Evolutionary conservation across 2,888 invertebrate genomes (phyloP).

Genomic region (Microdon myrmicae): DNA sequence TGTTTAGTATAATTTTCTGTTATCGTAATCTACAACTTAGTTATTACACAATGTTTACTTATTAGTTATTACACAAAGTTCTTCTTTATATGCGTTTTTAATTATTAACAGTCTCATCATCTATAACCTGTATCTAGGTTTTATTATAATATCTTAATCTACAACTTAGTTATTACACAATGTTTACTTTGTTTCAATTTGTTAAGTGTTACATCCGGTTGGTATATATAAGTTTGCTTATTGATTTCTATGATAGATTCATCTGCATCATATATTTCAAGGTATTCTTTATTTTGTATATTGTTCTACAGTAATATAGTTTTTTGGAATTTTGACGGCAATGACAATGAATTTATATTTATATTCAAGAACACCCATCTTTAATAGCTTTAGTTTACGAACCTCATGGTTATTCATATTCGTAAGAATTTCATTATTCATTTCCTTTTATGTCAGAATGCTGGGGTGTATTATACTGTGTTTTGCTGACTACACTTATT

Average conservation of each 20-base stretch:
- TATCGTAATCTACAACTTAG: slow-evolving; percentile 7
- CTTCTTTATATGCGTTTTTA: slow-evolving; percentile 7
- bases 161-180: slow-evolving; percentile 10
- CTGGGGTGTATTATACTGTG: slow-evolving; percentile 33
- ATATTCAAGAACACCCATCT: slow-evolving; percentile 21
- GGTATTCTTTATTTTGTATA: slow-evolving; percentile 4
- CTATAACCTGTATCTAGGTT: slow-evolving; percentile 15
- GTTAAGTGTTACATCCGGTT: slow-evolving; percentile 4
- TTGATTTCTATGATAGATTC: slow-evolving; percentile 19
- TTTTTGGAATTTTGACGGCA: slow-evolving; percentile 12
- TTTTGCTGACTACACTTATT: slow-evolving; percentile 31
- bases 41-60: too few species aligned
- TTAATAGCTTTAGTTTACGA: slow-evolving; percentile 18
- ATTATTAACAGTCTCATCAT: slow-evolving; percentile 7
- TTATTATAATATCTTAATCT: slow-evolving; percentile 14
- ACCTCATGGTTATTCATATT: slow-evolving; percentile 26
- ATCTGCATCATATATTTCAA: slow-evolving; percentile 10
- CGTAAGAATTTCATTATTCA: slow-evolving; percentile 11
- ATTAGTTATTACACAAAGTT: too few species aligned
- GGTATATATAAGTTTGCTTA: slow-evolving; percentile 13
- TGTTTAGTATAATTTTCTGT: slow-evolving; percentile 11
- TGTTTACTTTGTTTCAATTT: slow-evolving; percentile 16
- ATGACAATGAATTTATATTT: slow-evolving; percentile 12
- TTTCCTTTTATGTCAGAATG: slow-evolving; percentile 31
- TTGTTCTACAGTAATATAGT: slow-evolving; percentile 8